Evolutionary conservation across 2,113 vertebrate species (phyloP).

Genomic region (Geococcyx californianus): DNA sequence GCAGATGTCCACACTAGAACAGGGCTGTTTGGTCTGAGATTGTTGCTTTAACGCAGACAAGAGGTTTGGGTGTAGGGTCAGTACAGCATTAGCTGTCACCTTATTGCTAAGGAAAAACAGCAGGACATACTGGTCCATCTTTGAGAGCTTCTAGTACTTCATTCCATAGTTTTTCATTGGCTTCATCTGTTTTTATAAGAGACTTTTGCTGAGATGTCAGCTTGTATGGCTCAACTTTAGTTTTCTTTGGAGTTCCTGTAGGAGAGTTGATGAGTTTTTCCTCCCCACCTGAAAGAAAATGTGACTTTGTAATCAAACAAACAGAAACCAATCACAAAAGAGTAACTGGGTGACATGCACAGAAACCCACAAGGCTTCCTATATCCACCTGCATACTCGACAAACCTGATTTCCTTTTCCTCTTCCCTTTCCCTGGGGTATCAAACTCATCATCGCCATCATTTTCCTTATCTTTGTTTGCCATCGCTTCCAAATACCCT

Average conservation of each 20-base stretch:
- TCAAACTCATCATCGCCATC: constrained; percentile 66
- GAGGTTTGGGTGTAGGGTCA: neutral
- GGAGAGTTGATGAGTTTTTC: neutral
- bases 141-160: constrained; percentile 88
- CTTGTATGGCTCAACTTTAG: constrained; percentile 88
- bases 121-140: constrained; percentile 83
- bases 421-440: constrained; percentile 80
- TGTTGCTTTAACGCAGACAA: neutral
- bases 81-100: neutral
- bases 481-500: constrained; percentile 89
- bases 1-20: neutral
- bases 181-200: constrained; percentile 86
- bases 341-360: neutral
- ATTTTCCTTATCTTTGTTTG: constrained; percentile 88
- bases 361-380: neutral
- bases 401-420: constrained; percentile 88
- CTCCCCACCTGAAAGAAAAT: constrained; percentile 34
- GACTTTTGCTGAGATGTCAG: constrained; percentile 86
- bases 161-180: constrained; percentile 91
- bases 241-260: constrained; percentile 80
- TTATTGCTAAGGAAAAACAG: neutral
- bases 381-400: neutral
- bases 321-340: neutral
- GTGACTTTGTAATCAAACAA: neutral
- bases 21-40: neutral